Evolutionary conservation across 2,888 invertebrate species (phyloP), one percentile per base, ranked within the genome.

Genomic region (Cheilosia pagana): DNA sequence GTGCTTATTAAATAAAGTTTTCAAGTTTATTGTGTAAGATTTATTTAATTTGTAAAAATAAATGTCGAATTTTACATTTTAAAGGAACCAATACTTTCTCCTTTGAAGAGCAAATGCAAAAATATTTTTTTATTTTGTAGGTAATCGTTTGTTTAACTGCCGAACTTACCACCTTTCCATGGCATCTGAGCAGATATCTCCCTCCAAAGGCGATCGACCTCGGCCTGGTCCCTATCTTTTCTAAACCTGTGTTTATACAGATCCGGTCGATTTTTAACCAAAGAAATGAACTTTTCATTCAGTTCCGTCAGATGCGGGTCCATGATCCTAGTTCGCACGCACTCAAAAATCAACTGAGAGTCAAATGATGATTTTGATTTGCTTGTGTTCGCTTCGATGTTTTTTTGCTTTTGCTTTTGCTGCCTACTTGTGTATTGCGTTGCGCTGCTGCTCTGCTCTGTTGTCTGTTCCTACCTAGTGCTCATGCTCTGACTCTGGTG

Each of bases 291-390:
- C 41, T 74, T 74, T 57, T 35, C n/a, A 10, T 52, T 43, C 3
- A 19, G 43, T 10, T 45, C 45, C 16, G 45, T 8, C 10, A 45
- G 8, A 19, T 10, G 45, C 1, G 39, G 21, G 14, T 79, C 78
- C 72, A 72, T 72, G 41, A 52, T 71, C 65, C n/a, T 59, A 14
- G 25, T 39, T 62, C 50, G 48, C 72, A 53, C 52, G 14, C 65
- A 72, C 57, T 35, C 72, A 67, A 65, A 72, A 59, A 53, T 43
- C 65, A 65, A 79, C 75, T 67, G 59, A 52, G 31, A 48, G 48
- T 21, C 3, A 41, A 59, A 25, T 39, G 35, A 50, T 48, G 63
- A 50, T 31, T 50, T 45, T 59, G 43, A n/a, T 48, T 28, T 23
- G 31, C 31, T 23, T 70, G 35, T 70, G 28, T 43, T 77, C 39